Evolutionary conservation across 2,113 vertebrate species (phyloP), one percentile per base, ranked within the genome.

Genomic region (Nettapus auritus): DNA sequence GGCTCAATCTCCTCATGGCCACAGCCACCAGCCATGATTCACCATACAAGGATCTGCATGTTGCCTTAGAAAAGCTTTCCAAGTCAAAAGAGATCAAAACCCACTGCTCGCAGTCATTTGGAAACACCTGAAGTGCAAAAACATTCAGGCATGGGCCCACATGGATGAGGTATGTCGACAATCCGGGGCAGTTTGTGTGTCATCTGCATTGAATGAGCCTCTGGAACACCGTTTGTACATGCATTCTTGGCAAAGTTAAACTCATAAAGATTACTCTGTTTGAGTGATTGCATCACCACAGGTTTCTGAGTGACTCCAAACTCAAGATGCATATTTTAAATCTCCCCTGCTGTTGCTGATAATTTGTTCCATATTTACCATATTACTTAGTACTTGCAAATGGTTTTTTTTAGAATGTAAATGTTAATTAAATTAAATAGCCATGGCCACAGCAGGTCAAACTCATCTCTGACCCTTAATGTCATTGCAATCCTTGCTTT

Each of bases 281-380:
- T 29, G 83, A 94, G 40, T n/a, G 93, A 82, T 92, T 91, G 90
- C 86, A 81, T 94, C 95, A 81, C 96, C 31, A 4, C 90, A 86
- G 91, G 94, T 84, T 83, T 79, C 89, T 85, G 82, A 97, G 88
- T n/a, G 71, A 89, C 87, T 96, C 86, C 92, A 88, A 95, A 81
- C 64, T 90, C 71, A 17, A 90, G 64, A 81, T 90, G 96, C 78
- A 26, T 80, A 75, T 93, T 87, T 96, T 96, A 94, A 74, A 77
- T 90, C 84, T 94, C 90, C 94, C 97, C 97, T 94, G 96, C 95
- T 96, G 96, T 89, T 95, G 71, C 33, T 96, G 97, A 87, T 98
- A 97, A 98, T 97, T 96, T 97, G 93, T 93, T 96, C 95, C 97
- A 96, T 96, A 97, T 95, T 98, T 97, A 90, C 97, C 81, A 38